Percentiles rank a stretch among this genome's conserved stretches.
Evolutionary conservation across 2,888 invertebrate species (phyloP).

Genomic region (Mesorhabditis belari): DNA sequence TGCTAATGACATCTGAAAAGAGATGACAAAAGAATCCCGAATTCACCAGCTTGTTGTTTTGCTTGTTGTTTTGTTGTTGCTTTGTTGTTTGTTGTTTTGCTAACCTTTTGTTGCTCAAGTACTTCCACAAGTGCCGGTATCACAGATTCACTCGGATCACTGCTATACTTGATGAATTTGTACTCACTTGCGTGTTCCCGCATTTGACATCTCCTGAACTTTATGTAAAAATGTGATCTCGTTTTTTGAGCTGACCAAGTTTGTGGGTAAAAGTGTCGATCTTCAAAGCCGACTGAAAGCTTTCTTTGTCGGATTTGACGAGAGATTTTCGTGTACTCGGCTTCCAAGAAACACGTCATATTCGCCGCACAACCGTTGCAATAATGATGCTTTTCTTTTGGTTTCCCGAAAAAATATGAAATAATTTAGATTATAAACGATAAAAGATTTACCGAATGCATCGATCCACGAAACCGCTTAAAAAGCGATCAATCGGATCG

Average conservation of each 20-base stretch:
- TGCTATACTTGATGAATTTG: not conserved
- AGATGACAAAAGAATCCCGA: no score
- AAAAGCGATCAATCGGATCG: constrained; percentile 1
- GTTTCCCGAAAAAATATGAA: not conserved
- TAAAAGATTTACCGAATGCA: not conserved
- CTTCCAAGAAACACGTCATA: constrained; percentile 1
- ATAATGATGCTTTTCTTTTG: not conserved
- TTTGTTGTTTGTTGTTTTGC: no score
- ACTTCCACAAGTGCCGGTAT: not conserved
- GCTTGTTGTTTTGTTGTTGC: no score
- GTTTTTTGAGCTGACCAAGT: no score
- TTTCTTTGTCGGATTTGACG: not conserved
- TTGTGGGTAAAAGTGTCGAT: not conserved
- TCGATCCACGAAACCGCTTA: not conserved
- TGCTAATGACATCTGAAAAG: no score
- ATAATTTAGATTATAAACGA: not conserved
- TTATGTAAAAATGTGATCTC: no score
- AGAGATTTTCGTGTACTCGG: not conserved
- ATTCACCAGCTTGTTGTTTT: no score
- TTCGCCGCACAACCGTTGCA: not conserved
- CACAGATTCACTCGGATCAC: not conserved
- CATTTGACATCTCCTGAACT: not conserved
- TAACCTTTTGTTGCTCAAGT: not conserved
- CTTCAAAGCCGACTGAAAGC: not conserved
- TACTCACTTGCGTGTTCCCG: not conserved